Base-by-base conservation (phyloP, 2,113 vertebrate species). In the Oxygymnocypris stewartii region DNA sequence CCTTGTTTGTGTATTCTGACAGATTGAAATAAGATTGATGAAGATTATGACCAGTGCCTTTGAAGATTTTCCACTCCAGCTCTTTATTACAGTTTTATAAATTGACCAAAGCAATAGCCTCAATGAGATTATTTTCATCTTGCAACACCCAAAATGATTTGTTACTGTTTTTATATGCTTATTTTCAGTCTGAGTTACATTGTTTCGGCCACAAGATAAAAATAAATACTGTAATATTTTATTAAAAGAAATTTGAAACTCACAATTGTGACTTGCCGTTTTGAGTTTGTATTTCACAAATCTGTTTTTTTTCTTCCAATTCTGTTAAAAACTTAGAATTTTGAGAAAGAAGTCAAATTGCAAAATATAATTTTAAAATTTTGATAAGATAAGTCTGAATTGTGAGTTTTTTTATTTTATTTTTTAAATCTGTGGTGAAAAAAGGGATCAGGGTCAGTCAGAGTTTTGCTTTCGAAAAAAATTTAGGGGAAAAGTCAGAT, bases 1-100 rank as follows among this genome's bases (percentile, higher is more conserved):
- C 94, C 44, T 90, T 98, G 92, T 93, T 97, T 90, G 85, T 97
- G 61, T 96, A 96, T 86, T 92, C 95, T 0, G 96, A 98, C 85
- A 95, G 90, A 82, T 90, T 93, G 54, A 82, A 90, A 12, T 51
- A 13, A 82, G 44, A 37, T 31, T 82, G 63, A 4, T 18, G 61
- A 69, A 51, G 42, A 82, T 51, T 31, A 20, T 51, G 28, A 6
- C 18, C 63, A 14, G 63, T 51, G 80, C 80, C 44, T 67, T 80
- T 71, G 25, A 44, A 47, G 79, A 81, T 65, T 65, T 28, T 31
- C 80, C 37, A 3, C 40, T 47, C 37, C 37, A 65, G 12, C 6
- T 77, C 57, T 77, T 25, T 25, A 28, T 18, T 23, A 4, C 4
- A 3, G 54, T 2, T 80, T 80, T 14, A 80, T 40, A 7, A 79